A percentile compares a stretch with the other conserved stretches of the same genome.
These are phyloP conservation scores for Chelon auratus DNA, from an alignment of 2,797 vertebrate species.

Conservation along the genomic window DNA sequence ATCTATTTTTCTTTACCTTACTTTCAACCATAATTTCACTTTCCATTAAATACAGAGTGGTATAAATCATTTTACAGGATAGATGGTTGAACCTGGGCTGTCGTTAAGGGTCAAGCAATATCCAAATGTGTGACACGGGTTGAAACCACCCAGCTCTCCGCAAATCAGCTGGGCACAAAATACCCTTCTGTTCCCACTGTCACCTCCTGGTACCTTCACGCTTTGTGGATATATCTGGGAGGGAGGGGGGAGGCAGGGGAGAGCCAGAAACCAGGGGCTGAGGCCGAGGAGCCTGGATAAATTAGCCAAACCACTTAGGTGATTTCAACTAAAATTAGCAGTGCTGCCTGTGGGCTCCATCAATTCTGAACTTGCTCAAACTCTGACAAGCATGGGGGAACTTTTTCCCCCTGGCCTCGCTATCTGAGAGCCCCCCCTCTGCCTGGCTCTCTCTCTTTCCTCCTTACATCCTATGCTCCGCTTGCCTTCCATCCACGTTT, in stretches of 20 bases:
- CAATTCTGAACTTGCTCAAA: slow-evolving; percentile 85
- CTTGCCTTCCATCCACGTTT: slow-evolving; percentile 32
- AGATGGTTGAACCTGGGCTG: slow-evolving; percentile 55
- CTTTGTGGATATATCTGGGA: slow-evolving; percentile 80
- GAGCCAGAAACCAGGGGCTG: slow-evolving; percentile 79
- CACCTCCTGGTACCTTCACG: slow-evolving; percentile 84
- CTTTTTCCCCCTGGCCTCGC: slow-evolving; percentile 70
- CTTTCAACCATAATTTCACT: slow-evolving; percentile 32
- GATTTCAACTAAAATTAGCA: slow-evolving; percentile 87
- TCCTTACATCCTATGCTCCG: slow-evolving; percentile 58
- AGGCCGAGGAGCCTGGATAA: slow-evolving; percentile 85
- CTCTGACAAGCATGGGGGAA: slow-evolving; percentile 83
- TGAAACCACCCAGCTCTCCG: slow-evolving; percentile 67
- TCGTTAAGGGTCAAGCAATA: slow-evolving; percentile 76
- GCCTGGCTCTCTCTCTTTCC: slow-evolving; percentile 62
- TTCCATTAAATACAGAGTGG: slow-evolving; percentile 42
- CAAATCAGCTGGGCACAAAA: slow-evolving; percentile 86
- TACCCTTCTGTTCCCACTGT: slow-evolving; percentile 84
- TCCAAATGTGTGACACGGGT: slow-evolving; percentile 74
- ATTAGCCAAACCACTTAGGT: slow-evolving; percentile 87
- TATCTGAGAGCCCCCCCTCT: slow-evolving; percentile 71
- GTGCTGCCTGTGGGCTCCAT: slow-evolving; percentile 83
- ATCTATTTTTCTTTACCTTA: slow-evolving; percentile 32
- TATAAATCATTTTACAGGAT: slow-evolving; percentile 50
- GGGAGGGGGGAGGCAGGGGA: slow-evolving; percentile 61